A percentile compares a stretch with the other conserved stretches of the same genome.
phyloP scores from a whole-genome alignment of 2,113 vertebrate genomes.

The Oryzias celebensis region DNA sequence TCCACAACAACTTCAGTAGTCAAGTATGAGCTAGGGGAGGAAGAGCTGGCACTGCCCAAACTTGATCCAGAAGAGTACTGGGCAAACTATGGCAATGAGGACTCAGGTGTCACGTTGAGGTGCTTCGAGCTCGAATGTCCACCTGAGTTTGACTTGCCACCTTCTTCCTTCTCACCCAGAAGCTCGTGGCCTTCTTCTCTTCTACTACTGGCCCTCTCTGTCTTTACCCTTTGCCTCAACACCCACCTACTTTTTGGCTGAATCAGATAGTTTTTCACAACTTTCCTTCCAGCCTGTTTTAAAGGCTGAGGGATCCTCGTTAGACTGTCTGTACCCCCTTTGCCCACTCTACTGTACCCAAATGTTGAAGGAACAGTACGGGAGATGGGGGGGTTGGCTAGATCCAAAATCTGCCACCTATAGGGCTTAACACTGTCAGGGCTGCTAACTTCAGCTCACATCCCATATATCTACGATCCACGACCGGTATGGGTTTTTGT shows the following conservation, averaged over 20 bases:
- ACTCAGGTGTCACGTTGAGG: slow-evolving; percentile 78
- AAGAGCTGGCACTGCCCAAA: slow-evolving; percentile 80
- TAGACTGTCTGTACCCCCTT: slow-evolving; percentile 69
- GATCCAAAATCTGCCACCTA: slow-evolving; percentile 67
- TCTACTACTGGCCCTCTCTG: slow-evolving; percentile 59
- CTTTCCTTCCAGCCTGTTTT: slow-evolving; percentile 64
- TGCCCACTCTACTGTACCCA: slow-evolving; percentile 66
- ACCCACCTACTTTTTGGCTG: slow-evolving; percentile 75
- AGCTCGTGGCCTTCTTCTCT: slow-evolving; percentile 48
- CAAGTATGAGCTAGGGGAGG: slow-evolving; percentile 80
- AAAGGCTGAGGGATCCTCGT: slow-evolving; percentile 66
- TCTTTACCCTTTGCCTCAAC: slow-evolving; percentile 65
- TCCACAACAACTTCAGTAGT: slow-evolving; percentile 74
- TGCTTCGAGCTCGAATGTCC: slow-evolving; percentile 83
- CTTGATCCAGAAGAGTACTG: slow-evolving; percentile 85
- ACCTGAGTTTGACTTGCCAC: slow-evolving; percentile 73
- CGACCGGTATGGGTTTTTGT: slow-evolving; percentile 59
- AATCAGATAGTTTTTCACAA: slow-evolving; percentile 47
- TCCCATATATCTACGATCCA: slow-evolving; percentile 38
- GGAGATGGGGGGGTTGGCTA: slow-evolving; percentile 68
- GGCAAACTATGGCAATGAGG: slow-evolving; percentile 83
- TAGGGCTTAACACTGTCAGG: slow-evolving; percentile 72
- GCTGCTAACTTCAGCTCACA: slow-evolving; percentile 63
- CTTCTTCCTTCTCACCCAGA: slow-evolving; percentile 66
- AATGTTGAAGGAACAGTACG: slow-evolving; percentile 70